Base-by-base conservation (phyloP, 2,113 vertebrate genomes). In the Ramphastos sulfuratus region DNA sequence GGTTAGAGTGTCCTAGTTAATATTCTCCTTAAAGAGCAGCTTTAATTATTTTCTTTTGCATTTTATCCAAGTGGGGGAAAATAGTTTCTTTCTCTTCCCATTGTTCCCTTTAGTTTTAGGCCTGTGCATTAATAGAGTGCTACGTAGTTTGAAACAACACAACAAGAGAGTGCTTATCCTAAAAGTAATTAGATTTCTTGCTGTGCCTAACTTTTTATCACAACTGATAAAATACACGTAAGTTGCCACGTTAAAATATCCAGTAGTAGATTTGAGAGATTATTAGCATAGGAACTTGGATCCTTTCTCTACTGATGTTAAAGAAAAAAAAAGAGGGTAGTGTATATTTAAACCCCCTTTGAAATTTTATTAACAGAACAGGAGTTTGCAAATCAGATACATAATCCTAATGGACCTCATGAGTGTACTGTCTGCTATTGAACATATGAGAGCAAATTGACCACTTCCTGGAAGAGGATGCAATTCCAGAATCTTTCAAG, bases 81-180 rank as follows among this genome's bases (percentile, higher is more conserved):
- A 6, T 8, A 25, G 13, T 4, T 46, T 8, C 18, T 31, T 4
- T 56, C 28, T 73, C 7, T 66, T 8, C 6, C 12, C 5, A 5
- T 79, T 0, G 0, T 5, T 23, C 12, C 4, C 5, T 83, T 33
- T 15, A 46, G 7, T 46, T 72, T 70, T 76, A 65, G 66, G 13
- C 35, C 16, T 69, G 20, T 52, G 59, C 10, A 9, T 55, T 79
- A 65, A 35, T 56, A 44, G 6, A 10, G 5, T 48, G 31, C 44
- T 33, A n/a, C 14, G 1, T 52, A 23, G 31, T 64, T 74, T 94
- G 37, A 31, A 56, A 24, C 81, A 37, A 23, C 16, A 28, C 44
- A 55, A 28, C 7, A 78, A 12, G 12, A 90, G n/a, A 67, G 54
- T 23, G 25, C 28, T 86, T 81, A 42, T 67, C 18, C 60, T 52